phyloP scores from a whole-genome alignment of 1,140 invertebrate genomes.

The Plectrocnemia conspersa region DNA sequence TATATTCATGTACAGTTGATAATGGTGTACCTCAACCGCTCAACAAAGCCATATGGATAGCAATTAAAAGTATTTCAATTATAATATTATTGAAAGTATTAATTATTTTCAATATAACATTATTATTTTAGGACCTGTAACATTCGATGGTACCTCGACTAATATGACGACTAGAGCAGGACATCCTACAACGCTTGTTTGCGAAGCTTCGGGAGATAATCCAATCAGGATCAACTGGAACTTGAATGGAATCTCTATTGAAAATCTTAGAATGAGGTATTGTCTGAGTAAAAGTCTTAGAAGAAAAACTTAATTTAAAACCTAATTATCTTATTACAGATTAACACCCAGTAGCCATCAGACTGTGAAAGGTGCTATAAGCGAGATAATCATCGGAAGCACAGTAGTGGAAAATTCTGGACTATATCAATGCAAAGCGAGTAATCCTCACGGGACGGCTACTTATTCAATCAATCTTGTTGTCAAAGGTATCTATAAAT shows the following conservation, averaged over 20 bases:
- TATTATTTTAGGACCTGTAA: slow-evolving; percentile 55
- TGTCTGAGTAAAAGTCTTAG: background rate
- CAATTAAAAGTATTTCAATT: slow-evolving; percentile 58
- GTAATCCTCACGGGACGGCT: slow-evolving; percentile 71
- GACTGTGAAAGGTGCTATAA: slow-evolving; percentile 24
- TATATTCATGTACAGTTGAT: slow-evolving; percentile 72
- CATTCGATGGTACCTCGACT: slow-evolving; percentile 55
- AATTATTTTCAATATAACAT: slow-evolving; percentile 1
- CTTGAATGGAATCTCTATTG: slow-evolving; percentile 42
- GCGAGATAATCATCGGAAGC: slow-evolving; percentile 27
- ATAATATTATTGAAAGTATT: background rate
- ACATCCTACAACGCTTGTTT: slow-evolving; percentile 56
- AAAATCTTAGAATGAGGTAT: slow-evolving; percentile 26
- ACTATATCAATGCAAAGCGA: slow-evolving; percentile 69
- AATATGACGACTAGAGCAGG: slow-evolving; percentile 54
- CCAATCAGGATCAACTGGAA: slow-evolving; percentile 65
- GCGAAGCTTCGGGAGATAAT: slow-evolving; percentile 67
- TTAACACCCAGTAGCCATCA: slow-evolving; percentile 29
- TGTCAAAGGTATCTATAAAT: slow-evolving; percentile 62
- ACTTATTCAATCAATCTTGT: slow-evolving; percentile 67
- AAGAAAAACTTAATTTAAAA: background rate
- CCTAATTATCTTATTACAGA: slow-evolving; percentile 21
- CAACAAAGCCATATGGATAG: slow-evolving; percentile 62
- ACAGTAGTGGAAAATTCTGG: slow-evolving; percentile 58
- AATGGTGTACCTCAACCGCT: slow-evolving; percentile 72